Evolutionary conservation across 2,888 invertebrate genomes (phyloP), one percentile per base, ranked within the genome.

Genomic region (Micropterix aruncella): DNA sequence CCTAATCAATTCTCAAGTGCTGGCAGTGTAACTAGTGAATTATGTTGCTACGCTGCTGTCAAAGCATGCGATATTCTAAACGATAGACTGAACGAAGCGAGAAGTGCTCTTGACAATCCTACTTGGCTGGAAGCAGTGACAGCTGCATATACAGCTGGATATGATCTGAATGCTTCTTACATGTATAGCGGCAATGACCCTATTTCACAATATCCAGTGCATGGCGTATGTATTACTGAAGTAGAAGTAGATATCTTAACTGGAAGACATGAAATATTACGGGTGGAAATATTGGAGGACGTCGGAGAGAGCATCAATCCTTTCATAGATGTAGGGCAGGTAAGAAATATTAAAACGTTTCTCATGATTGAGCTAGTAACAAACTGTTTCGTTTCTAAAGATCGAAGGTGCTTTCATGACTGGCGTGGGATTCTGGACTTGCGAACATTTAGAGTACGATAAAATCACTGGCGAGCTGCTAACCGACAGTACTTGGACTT

Each of bases 401-500:
- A 62, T 72, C 2, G 74, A 75, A 56, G 80, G 80, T 2, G 76
- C 76, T 1, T 78, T 77, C 52, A 56, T 75, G 1, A 75, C 76
- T 75, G 77, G 57, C 52, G 58, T 55, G 15, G 83, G 83, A 5
- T 75, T 74, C 52, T 78, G 73, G 66, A 71, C 77, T 1, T 63
- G 62, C 1, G 81, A 82, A 56, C 67, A 75, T 49, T 53, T 79
- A 40, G 60, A 70, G 12, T 78, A 73, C 52, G 69, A 77, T 51
- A 55, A 66, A 3, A 56, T 60, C 7, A 72, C 75, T 7, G 84
- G 82, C 1, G 61, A 66, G 50, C 54, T 79, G 2, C 60, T 79
- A 4, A 80, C 81, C 9, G 68, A 78, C 52, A 67, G 79, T 38
- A 76, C 82, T 14, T 86, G 84, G 83, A 73, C 69, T 50, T 82